phyloP scores from a whole-genome alignment of 2,113 vertebrate species.

The Amblyornis subalaris region DNA sequence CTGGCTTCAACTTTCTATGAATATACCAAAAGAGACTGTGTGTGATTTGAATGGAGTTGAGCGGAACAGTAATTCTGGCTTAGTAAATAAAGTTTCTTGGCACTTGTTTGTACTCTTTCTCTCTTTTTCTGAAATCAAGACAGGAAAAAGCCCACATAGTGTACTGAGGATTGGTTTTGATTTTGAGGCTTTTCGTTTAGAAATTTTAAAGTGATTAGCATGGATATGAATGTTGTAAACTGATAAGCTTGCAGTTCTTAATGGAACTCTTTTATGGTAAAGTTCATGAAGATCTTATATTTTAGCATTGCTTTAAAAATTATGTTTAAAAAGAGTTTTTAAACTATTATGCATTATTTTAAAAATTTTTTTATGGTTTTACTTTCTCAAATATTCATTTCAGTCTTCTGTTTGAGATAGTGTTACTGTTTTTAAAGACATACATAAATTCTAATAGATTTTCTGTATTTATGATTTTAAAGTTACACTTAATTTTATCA shows the following conservation, averaged over 20 bases:
- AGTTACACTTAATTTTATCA: neutral
- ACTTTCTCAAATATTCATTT: neutral
- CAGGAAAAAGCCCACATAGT: neutral
- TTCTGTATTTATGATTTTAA: neutral
- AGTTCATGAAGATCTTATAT: neutral
- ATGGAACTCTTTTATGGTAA: neutral
- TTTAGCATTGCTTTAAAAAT: neutral
- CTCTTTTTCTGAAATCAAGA: neutral
- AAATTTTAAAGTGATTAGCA: neutral
- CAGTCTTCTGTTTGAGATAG: neutral
- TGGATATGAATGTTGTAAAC: neutral
- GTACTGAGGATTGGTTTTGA: neutral
- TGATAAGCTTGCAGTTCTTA: neutral
- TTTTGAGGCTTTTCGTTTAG: neutral
- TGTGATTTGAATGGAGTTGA: neutral
- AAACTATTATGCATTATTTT: neutral
- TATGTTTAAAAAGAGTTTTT: neutral
- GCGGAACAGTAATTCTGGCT: neutral
- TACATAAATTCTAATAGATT: neutral
- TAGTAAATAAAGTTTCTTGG: neutral
- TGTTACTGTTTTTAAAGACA: neutral
- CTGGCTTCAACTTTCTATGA: neutral
- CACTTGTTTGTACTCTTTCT: neutral
- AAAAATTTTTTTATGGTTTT: fast-evolving
- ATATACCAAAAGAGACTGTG: neutral